Conservation (phyloP, 2,113 vertebrate species). For the Ammodytes dubius region DNA sequence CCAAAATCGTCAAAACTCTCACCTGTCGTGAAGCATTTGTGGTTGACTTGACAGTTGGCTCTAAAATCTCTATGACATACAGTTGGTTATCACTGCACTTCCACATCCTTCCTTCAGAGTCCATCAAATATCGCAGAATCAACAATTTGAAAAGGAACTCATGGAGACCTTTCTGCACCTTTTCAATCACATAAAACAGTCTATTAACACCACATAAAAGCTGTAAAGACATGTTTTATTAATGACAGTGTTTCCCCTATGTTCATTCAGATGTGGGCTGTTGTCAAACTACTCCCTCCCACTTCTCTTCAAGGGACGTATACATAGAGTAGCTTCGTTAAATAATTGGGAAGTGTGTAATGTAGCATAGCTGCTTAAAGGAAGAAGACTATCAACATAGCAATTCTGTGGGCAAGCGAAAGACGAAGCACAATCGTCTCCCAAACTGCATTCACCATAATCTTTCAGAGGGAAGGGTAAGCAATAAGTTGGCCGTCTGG, state of each 20-base stretch:
- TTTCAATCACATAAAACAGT: conserved; percentile 33
- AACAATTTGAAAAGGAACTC: conserved; percentile 95
- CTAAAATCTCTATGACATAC: conserved; percentile 91
- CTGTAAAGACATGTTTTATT: rapidly evolving
- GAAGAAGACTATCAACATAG: too few species aligned
- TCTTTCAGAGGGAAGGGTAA: too few species aligned
- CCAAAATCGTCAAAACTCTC: conserved; percentile 43
- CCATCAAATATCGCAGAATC: conserved; percentile 90
- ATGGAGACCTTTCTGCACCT: conserved; percentile 91
- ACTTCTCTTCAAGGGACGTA: too few species aligned
- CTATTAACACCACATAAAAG: neutral
- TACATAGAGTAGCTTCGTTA: too few species aligned
- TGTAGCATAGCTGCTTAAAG: too few species aligned
- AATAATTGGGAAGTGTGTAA: too few species aligned
- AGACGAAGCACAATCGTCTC: too few species aligned
- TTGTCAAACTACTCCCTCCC: too few species aligned
- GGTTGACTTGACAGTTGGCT: conserved; percentile 60
- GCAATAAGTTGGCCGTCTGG: too few species aligned
- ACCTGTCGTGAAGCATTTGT: conserved; percentile 79
- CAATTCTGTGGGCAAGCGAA: too few species aligned
- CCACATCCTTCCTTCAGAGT: conserved; percentile 91
- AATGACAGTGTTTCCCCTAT: neutral
- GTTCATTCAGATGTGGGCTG: too few species aligned
- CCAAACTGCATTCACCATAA: too few species aligned
- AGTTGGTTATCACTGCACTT: conserved; percentile 88